Evolutionary conservation across 2,888 invertebrate genomes (phyloP).

Genomic region (Lithophane socia): DNA sequence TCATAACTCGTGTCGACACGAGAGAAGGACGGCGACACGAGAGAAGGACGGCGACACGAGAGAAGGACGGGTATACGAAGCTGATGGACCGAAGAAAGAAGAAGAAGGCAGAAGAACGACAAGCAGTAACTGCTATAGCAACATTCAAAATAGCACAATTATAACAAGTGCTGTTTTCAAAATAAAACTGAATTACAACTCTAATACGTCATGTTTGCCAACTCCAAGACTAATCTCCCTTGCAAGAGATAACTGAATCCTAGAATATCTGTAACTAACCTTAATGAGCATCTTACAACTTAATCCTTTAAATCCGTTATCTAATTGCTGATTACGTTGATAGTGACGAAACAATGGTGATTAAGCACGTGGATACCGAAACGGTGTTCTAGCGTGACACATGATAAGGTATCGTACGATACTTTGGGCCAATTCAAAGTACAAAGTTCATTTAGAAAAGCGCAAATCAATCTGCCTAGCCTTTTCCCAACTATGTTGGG

Average conservation of each 20-base stretch:
- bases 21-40: background rate
- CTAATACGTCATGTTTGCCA: slow-evolving; percentile 15
- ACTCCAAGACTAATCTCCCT: slow-evolving; percentile 25
- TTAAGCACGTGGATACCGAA: slow-evolving; percentile 43
- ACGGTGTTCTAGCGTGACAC: slow-evolving; percentile 34
- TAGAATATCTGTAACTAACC: slow-evolving; percentile 33
- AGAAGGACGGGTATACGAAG: background rate
- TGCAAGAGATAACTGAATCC: slow-evolving; percentile 13
- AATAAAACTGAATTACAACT: slow-evolving; percentile 28
- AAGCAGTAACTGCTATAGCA: background rate
- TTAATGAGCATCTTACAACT: slow-evolving; percentile 45
- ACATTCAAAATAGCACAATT: background rate
- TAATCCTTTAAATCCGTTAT: slow-evolving; percentile 50
- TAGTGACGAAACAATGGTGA: slow-evolving; percentile 45
- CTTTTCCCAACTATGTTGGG: too few species aligned
- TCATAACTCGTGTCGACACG: background rate
- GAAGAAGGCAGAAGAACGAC: background rate
- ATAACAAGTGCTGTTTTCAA: background rate
- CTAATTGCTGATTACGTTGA: slow-evolving; percentile 47
- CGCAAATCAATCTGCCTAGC: background rate
- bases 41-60: background rate
- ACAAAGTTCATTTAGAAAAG: slow-evolving; percentile 15
- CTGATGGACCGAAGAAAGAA: background rate
- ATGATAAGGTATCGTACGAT: slow-evolving; percentile 54
- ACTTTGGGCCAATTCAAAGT: slow-evolving; percentile 28